Evolutionary conservation across 2,888 invertebrate genomes (phyloP).

Genomic region (Notodonta dromedarius): DNA sequence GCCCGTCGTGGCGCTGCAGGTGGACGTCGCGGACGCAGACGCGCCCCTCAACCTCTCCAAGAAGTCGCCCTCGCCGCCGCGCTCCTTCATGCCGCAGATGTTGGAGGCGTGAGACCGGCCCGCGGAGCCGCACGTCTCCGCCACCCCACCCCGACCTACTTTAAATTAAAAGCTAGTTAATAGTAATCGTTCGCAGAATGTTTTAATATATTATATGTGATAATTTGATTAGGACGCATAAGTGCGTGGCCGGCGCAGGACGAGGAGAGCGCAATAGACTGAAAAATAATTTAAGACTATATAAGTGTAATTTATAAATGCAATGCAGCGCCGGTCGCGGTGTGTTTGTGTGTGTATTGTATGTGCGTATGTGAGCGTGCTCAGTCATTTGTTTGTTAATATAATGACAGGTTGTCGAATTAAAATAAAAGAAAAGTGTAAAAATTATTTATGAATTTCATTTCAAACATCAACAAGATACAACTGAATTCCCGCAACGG

Average conservation of each 20-base stretch:
- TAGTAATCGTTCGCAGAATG: slow-evolving; percentile 84
- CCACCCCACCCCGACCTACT: slow-evolving; percentile 82
- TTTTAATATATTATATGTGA: slow-evolving; percentile 89
- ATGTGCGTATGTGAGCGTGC: slow-evolving; percentile 86
- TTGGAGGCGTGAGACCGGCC: slow-evolving; percentile 86
- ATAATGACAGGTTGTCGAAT: slow-evolving; percentile 91
- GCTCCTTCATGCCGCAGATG: slow-evolving; percentile 86
- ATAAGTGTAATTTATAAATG: slow-evolving; percentile 87
- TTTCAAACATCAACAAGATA: slow-evolving; percentile 18
- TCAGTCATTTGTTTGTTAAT: slow-evolving; percentile 86
- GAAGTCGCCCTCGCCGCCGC: slow-evolving; percentile 87
- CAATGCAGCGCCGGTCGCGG: slow-evolving; percentile 86
- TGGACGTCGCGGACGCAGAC: slow-evolving; percentile 93
- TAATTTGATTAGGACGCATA: slow-evolving; percentile 85
- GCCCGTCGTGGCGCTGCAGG: slow-evolving; percentile 84
- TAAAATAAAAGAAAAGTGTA: slow-evolving; percentile 85
- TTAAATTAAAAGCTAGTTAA: slow-evolving; percentile 81
- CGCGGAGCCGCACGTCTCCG: slow-evolving; percentile 80
- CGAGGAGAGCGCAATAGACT: slow-evolving; percentile 85
- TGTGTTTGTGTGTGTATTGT: slow-evolving; percentile 86
- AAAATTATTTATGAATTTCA: slow-evolving; percentile 70
- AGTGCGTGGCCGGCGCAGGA: slow-evolving; percentile 82
- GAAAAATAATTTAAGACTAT: slow-evolving; percentile 85
- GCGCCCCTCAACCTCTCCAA: slow-evolving; percentile 96
- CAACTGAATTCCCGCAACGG: background rate